phyloP scores from a whole-genome alignment of 2,888 invertebrate genomes.

The Chloroclystis v-ata region DNA sequence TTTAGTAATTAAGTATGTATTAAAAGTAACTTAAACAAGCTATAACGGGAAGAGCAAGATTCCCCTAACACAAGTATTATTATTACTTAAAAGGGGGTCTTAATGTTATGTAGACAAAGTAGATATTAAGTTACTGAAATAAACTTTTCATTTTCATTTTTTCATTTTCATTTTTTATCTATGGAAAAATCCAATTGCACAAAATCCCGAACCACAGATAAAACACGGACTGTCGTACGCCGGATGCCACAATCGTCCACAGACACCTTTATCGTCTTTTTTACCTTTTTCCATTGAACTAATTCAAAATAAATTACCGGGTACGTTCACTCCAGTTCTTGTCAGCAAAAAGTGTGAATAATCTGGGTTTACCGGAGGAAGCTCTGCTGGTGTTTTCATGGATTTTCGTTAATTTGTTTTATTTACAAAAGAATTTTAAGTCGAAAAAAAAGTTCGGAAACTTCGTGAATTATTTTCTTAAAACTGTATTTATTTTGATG shows the following conservation, averaged over 20 bases:
- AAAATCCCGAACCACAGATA: neutral
- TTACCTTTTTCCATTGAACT: slow-evolving; percentile 44
- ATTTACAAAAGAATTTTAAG: too few species aligned
- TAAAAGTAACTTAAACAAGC: too few species aligned
- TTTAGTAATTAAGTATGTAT: too few species aligned
- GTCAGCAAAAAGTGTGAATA: slow-evolving; percentile 30
- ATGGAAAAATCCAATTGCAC: neutral
- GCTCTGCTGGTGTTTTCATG: neutral
- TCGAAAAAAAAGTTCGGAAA: too few species aligned
- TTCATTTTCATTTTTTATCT: neutral
- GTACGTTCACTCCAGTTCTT: slow-evolving; percentile 52
- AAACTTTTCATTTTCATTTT: too few species aligned
- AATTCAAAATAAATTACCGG: slow-evolving; percentile 63
- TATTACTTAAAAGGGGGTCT: too few species aligned
- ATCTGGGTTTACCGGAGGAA: slow-evolving; percentile 16
- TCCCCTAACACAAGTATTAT: too few species aligned
- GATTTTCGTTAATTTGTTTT: neutral
- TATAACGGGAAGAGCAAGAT: too few species aligned
- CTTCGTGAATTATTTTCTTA: too few species aligned
- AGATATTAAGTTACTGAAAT: too few species aligned
- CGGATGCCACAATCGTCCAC: slow-evolving; percentile 55
- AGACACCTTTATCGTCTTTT: slow-evolving; percentile 35
- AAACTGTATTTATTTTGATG: too few species aligned
- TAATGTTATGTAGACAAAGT: too few species aligned
- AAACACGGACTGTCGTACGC: slow-evolving; percentile 13